These are phyloP conservation scores for Lasioglossum villosulum DNA, from an alignment of 2,888 invertebrate species.

Conservation along the genomic window DNA sequence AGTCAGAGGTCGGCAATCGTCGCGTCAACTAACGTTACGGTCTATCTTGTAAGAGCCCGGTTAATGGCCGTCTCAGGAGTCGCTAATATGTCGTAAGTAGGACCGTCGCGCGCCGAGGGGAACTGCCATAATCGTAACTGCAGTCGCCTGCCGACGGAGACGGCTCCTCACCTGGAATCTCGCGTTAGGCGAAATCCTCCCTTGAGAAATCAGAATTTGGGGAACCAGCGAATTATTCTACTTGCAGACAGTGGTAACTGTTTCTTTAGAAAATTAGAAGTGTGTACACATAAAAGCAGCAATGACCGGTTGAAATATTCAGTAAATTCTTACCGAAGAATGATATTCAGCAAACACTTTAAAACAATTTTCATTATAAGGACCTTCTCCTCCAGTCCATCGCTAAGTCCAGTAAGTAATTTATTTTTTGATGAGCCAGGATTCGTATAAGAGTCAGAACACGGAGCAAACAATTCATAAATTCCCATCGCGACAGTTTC, in stretches of 20 bases:
- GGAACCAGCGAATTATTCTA: not conserved
- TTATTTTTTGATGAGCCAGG: not conserved
- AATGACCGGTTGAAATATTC: not conserved
- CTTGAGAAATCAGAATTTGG: not conserved
- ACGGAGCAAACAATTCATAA: not conserved
- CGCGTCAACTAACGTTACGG: slow-evolving; percentile 67
- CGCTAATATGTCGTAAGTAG: slow-evolving; percentile 74
- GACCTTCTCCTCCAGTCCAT: not conserved
- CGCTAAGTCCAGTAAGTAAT: not conserved
- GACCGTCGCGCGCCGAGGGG: slow-evolving; percentile 28
- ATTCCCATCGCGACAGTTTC: not conserved
- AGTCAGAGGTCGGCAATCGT: slow-evolving; percentile 65
- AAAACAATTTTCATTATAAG: not conserved
- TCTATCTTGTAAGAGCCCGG: slow-evolving; percentile 69
- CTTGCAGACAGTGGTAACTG: not conserved
- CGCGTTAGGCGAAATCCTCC: slow-evolving; percentile 6
- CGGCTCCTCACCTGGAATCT: slow-evolving; percentile 18
- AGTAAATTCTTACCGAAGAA: too few species aligned
- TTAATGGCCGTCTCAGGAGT: slow-evolving; percentile 71
- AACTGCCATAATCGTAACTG: slow-evolving; percentile 73
- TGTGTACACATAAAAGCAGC: not conserved
- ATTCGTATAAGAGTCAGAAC: not conserved
- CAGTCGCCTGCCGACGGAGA: slow-evolving; percentile 62
- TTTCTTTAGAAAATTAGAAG: not conserved
- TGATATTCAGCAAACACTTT: not conserved